Base-by-base conservation (phyloP, 1,140 invertebrate species). In the Drosophila miranda region DNA sequence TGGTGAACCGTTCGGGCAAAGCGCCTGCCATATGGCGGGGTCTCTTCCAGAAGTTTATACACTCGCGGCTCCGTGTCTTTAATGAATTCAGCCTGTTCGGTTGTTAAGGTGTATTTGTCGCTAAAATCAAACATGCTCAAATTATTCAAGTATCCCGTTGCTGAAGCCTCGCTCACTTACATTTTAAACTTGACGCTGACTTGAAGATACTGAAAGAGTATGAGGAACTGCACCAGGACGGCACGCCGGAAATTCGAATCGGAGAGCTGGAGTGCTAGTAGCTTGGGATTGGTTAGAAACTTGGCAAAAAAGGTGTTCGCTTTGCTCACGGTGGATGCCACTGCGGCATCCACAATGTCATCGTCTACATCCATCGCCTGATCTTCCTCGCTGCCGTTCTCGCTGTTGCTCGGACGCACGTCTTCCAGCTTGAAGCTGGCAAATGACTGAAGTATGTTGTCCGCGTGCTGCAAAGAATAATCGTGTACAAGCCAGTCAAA, bases 271-370 rank as follows among this genome's bases (percentile, higher is more conserved):
- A 99, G 92, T 84, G 99, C 97, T 50, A 99, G 91, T 7, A 99
- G 92, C 92, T 99, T 99, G 88, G 98, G 97, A 93, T 98, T 99
- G 6, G 99, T 99, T 2, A 99, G 92, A 91, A 98, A 99, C 92
- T 99, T 99, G 9, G 98, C 97, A 93, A 99, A 99, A 91, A 98
- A 99, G 77, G 95, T 93, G 38, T 92, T 92, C 60, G 90, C 41
- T 57, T 91, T 72, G 64, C 91, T 80, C 76, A 91, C 72, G 69
- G 87, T 90, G 78, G 91, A 72, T 72, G 91, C 60, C 11, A 62
- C 72, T 34, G 70, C 57, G 53, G 70, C 91, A 90, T 54, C 83
- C 3, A 59, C 67, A 70, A 23, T 90, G 51, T 41, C 90, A 13
- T 66, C 92, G 83, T 75, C 74, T 6, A 89, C 52, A 1, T 89